A percentile compares a stretch with the other conserved stretches of the same genome.
phyloP scores from a whole-genome alignment of 2,888 invertebrate species.

The Drosophila macrospina region DNA sequence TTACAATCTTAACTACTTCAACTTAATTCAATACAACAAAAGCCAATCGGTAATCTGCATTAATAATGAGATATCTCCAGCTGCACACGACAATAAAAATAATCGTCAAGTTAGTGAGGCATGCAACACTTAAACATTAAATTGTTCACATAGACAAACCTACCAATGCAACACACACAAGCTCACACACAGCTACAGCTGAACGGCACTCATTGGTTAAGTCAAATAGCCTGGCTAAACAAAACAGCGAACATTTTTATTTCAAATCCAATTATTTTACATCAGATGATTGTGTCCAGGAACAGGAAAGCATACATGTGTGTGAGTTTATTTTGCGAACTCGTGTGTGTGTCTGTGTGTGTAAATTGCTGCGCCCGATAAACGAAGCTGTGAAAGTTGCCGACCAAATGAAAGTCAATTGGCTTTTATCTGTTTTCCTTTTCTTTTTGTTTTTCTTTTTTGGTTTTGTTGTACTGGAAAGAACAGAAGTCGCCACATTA shows the following conservation, averaged over 20 bases:
- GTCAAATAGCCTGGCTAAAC: constrained; percentile 41
- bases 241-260: constrained; percentile 73
- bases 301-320: constrained; percentile 62
- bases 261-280: constrained; percentile 82
- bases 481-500: constrained; percentile 35
- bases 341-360: constrained; percentile 29
- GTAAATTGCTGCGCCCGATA: constrained; percentile 44
- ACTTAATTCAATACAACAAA: background rate
- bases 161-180: constrained; percentile 44
- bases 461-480: constrained; percentile 6
- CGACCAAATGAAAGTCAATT: constrained; percentile 80
- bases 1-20: background rate
- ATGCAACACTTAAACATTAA: constrained; percentile 57
- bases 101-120: constrained; percentile 72
- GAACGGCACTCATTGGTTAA: constrained; percentile 23
- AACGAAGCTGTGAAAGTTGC: constrained; percentile 71
- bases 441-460: constrained; percentile 26
- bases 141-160: constrained; percentile 52
- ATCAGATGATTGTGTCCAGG: constrained; percentile 81
- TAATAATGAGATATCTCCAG: constrained; percentile 42
- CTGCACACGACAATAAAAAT: constrained; percentile 59
- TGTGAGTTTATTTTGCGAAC: constrained; percentile 12
- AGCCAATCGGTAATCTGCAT: constrained; percentile 28
- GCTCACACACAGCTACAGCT: constrained; percentile 17
- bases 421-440: constrained; percentile 42